Percentiles rank a stretch among this genome's conserved stretches.
Evolutionary conservation across 2,113 vertebrate genomes (phyloP).

Genomic region (Poecilia latipinna): DNA sequence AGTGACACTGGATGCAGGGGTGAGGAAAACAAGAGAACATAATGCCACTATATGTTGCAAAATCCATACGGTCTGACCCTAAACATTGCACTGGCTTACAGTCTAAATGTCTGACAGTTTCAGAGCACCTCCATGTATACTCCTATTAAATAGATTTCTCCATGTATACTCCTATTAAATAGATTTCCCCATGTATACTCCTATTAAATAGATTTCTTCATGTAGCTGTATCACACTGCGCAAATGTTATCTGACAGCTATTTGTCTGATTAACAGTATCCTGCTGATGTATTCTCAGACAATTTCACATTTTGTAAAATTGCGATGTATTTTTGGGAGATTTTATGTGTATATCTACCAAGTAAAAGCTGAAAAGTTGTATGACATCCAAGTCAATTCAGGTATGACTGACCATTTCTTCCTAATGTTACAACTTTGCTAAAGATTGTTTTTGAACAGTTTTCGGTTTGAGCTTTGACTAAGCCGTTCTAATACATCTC

Average conservation of each 20-base stretch:
- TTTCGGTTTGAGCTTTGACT: too few relatives aligned
- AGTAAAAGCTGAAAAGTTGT: too few relatives aligned
- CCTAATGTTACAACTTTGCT: too few relatives aligned
- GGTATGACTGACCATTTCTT: too few relatives aligned
- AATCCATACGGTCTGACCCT: neutral
- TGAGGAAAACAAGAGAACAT: slow-evolving; percentile 32
- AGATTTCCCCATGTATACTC: neutral
- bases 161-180: too few relatives aligned
- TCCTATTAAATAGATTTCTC: neutral
- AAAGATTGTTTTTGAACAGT: too few relatives aligned
- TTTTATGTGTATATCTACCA: too few relatives aligned
- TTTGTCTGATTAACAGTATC: slow-evolving; percentile 15
- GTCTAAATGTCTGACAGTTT: neutral
- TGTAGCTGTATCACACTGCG: too few relatives aligned
- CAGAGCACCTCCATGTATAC: neutral
- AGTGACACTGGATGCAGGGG: slow-evolving; percentile 51
- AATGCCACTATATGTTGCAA: neutral
- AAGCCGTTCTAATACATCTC: too few relatives aligned
- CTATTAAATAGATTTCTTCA: neutral
- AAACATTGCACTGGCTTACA: neutral
- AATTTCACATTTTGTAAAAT: neutral
- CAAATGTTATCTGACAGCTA: neutral
- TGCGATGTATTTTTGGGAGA: too few relatives aligned
- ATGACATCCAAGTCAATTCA: too few relatives aligned
- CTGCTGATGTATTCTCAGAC: slow-evolving; percentile 3